phyloP scores from a whole-genome alignment of 2,797 vertebrate species.

The Myotis pilosus region DNA sequence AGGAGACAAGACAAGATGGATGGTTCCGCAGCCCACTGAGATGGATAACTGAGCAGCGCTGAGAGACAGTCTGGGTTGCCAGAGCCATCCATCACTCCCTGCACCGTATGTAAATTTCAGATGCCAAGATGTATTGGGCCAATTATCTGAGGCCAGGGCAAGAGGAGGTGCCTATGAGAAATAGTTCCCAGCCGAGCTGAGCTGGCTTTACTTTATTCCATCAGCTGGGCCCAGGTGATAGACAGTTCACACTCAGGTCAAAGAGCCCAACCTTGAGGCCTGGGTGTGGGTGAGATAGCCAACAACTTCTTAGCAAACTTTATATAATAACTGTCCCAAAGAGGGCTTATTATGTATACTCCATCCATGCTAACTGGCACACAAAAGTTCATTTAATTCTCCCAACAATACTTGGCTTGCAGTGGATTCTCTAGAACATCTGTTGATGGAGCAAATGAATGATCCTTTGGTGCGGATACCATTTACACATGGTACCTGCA shows the following conservation, averaged over 20 bases:
- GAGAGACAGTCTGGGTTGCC: conserved; percentile 64
- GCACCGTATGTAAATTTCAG: conserved; percentile 75
- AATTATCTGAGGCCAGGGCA: conserved; percentile 79
- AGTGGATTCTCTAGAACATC: not conserved
- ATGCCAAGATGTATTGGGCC: conserved; percentile 82
- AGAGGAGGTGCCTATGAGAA: conserved; percentile 63
- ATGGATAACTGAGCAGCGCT: conserved; percentile 58
- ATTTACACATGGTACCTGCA: not conserved
- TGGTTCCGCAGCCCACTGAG: not conserved
- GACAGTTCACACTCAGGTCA: conserved; percentile 79
- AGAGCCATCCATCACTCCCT: conserved; percentile 73
- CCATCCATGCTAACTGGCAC: not conserved
- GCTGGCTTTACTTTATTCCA: conserved; percentile 75
- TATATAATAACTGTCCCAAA: not conserved
- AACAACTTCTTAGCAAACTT: conserved; percentile 68
- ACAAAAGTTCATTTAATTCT: not conserved
- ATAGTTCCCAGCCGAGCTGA: conserved; percentile 68
- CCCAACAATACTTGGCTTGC: not conserved
- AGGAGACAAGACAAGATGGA: conserved; percentile 71
- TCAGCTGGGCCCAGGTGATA: conserved; percentile 74
- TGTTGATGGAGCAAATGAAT: not conserved
- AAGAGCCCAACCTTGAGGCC: conserved; percentile 69
- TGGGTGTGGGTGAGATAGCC: conserved; percentile 66
- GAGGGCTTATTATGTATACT: not conserved
- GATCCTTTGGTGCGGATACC: not conserved